phyloP scores from a whole-genome alignment of 2,113 vertebrate genomes.

The Caloenas nicobarica region DNA sequence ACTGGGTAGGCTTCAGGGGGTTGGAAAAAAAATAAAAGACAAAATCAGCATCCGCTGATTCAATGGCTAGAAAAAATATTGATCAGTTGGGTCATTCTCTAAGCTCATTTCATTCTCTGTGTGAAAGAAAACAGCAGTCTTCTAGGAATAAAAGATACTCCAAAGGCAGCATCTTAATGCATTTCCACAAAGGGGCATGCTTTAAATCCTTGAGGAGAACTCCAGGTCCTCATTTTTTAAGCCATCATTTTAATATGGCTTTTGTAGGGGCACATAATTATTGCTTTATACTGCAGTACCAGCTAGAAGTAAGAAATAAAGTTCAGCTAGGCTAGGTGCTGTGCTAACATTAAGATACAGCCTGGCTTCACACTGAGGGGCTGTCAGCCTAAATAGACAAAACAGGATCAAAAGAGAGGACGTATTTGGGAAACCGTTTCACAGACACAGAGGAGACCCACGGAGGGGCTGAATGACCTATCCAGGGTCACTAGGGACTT shows the following conservation, averaged over 20 bases:
- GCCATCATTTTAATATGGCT: background rate
- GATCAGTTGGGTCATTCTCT: slow-evolving; percentile 37
- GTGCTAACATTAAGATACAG: background rate
- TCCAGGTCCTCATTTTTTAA: slow-evolving; percentile 16
- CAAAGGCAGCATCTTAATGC: slow-evolving; percentile 32
- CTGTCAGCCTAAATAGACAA: background rate
- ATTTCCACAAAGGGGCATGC: background rate
- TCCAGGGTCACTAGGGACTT: background rate
- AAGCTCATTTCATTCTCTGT: slow-evolving; percentile 39
- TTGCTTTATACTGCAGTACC: background rate
- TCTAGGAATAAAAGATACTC: slow-evolving; percentile 36
- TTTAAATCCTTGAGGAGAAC: slow-evolving; percentile 4
- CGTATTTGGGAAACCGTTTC: background rate
- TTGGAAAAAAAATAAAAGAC: slow-evolving; percentile 9
- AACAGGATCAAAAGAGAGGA: background rate
- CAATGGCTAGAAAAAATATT: slow-evolving; percentile 39
- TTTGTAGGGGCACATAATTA: background rate
- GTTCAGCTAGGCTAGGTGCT: background rate
- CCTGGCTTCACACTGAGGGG: background rate
- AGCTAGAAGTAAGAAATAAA: background rate
- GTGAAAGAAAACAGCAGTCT: slow-evolving; percentile 39
- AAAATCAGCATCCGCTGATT: slow-evolving; percentile 42
- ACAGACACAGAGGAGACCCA: background rate
- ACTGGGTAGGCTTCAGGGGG: background rate
- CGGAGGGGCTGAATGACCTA: background rate